Conservation (phyloP, 1,140 invertebrate species). For the Glossosoma conforme region DNA sequence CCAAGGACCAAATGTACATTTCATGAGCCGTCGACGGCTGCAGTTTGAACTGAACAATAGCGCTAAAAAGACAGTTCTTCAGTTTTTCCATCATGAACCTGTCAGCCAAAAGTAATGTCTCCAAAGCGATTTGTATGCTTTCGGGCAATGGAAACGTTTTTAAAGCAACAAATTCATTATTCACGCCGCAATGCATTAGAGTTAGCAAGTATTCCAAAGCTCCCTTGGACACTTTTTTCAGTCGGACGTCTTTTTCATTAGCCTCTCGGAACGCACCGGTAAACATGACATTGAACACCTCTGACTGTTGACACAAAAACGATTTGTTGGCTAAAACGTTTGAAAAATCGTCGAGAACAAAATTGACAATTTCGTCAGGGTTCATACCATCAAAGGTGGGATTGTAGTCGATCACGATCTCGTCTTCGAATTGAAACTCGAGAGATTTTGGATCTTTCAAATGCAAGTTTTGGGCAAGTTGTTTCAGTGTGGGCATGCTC, state of each 20-base stretch:
- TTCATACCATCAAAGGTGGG: slow-evolving; percentile 40
- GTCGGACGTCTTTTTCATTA: slow-evolving; percentile 48
- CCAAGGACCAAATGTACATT: slow-evolving; percentile 54
- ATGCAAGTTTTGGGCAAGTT: slow-evolving; percentile 43
- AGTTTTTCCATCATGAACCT: slow-evolving; percentile 59
- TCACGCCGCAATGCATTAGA: slow-evolving; percentile 47
- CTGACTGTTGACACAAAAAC: slow-evolving; percentile 58
- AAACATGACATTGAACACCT: slow-evolving; percentile 61
- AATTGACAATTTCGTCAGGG: slow-evolving; percentile 49
- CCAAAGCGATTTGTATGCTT: slow-evolving; percentile 54
- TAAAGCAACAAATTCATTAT: slow-evolving; percentile 40
- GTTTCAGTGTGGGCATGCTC: slow-evolving; percentile 43
- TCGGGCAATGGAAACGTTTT: slow-evolving; percentile 43
- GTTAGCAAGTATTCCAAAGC: slow-evolving; percentile 52
- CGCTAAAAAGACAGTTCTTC: slow-evolving; percentile 49
- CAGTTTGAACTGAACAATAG: slow-evolving; percentile 49
- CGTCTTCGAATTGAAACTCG: slow-evolving; percentile 39
- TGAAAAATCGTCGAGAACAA: slow-evolving; percentile 59
- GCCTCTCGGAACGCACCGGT: slow-evolving; percentile 63
- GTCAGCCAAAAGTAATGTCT: slow-evolving; percentile 60
- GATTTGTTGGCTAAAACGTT: slow-evolving; percentile 55
- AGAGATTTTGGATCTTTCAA: slow-evolving; percentile 48
- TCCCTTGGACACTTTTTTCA: slow-evolving; percentile 53
- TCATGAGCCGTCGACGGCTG: slow-evolving; percentile 43
- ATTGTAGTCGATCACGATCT: slow-evolving; percentile 38